Percentiles rank a stretch among this genome's conserved stretches.
phyloP scores from a whole-genome alignment of 2,888 invertebrate species.

The Nomada hirtipes region DNA sequence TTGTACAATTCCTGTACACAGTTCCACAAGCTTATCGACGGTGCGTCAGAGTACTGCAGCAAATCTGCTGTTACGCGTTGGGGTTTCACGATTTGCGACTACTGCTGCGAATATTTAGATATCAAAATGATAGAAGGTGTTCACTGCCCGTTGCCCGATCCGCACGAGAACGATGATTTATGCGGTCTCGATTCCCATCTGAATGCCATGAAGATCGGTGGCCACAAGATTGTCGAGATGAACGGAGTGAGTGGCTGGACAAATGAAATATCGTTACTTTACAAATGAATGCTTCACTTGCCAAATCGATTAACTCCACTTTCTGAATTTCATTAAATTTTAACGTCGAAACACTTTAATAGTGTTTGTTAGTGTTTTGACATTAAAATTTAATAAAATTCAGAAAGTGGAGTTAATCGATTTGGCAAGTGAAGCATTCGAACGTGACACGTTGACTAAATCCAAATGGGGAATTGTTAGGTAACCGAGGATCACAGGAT shows the following conservation, averaged over 20 bases:
- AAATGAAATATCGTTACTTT: background rate
- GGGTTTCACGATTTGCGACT: slow-evolving; percentile 82
- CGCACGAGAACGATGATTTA: background rate
- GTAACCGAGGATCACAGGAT: slow-evolving; percentile 64
- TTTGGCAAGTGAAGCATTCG: too few species aligned
- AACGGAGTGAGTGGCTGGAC: slow-evolving; percentile 62
- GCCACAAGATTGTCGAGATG: slow-evolving; percentile 27
- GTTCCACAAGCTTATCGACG: slow-evolving; percentile 72
- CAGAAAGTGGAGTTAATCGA: too few species aligned
- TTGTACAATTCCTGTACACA: slow-evolving; percentile 19
- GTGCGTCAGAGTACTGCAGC: slow-evolving; percentile 74
- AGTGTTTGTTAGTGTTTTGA: too few species aligned
- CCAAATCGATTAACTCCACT: too few species aligned
- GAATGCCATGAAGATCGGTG: background rate
- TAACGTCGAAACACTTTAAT: too few species aligned
- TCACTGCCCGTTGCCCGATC: slow-evolving; percentile 75
- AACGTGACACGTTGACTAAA: background rate
- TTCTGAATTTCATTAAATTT: too few species aligned
- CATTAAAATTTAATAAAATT: too few species aligned
- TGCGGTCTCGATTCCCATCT: background rate
- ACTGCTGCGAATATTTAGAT: slow-evolving; percentile 72
- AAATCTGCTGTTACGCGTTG: slow-evolving; percentile 78
- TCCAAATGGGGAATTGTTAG: slow-evolving; percentile 44
- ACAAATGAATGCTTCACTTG: background rate
- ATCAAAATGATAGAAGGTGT: slow-evolving; percentile 72